Evolutionary conservation across 1,140 invertebrate genomes (phyloP), one percentile per base, ranked within the genome.

Genomic region (Trachelipus rathkii): DNA sequence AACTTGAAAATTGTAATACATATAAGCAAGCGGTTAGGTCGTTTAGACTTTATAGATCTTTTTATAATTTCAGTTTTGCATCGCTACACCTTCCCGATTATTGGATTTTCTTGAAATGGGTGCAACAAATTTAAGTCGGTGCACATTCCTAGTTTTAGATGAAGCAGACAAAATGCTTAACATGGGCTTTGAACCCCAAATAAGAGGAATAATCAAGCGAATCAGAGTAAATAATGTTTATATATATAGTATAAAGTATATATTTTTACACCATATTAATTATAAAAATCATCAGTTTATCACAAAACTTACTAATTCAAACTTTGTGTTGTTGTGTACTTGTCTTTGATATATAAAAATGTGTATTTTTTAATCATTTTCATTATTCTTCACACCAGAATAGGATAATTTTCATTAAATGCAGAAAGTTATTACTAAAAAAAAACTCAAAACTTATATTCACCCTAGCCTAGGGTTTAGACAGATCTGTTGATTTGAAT

Each of bases 141-240:
- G 93, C 84, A 96, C 95, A 53, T 98, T 96, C 85, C 87, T 99
- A 73, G 96, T 99, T 9, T 85, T 99, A 69, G 97, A 99, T 86
- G 97, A 99, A 87, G 97, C 97, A 82, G 97, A 99, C 86, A 89
- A 97, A 76, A 99, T 99, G 97, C 89, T 99, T 82, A 96, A 99
- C 86, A 99, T 99, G 97, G 97, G 96, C 82, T 99, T 99, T 87
- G 97, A 99, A 86, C 97, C 97, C 19, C 97, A 99, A 86, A 98
- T 99, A 79, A 89, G 96, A 67, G 97, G 97, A 86, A 98, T 99
- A 83, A 90, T 99, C 79, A 92, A 94, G 84, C 95, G 98, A 86
- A 96, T 98, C 84, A 87, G 95, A 78, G 90, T 91, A 85, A 86
- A 87, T 60, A 33, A 1, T 60, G 50, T 19, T 19, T 60, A 15